Conservation (phyloP, 2,797 vertebrate genomes). For the Babyrousa celebensis region DNA sequence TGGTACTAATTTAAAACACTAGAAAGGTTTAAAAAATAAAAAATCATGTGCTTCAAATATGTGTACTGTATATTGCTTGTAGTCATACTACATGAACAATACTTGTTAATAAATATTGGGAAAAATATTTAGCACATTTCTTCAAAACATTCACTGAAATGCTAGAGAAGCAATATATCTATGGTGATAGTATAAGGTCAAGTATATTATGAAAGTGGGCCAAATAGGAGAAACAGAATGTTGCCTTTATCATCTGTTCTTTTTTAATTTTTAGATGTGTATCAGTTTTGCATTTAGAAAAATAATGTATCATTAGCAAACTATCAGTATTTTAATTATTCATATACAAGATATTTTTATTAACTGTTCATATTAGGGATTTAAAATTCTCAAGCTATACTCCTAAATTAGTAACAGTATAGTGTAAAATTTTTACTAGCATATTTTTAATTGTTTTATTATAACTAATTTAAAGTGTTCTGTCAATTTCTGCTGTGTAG, state of each 20-base stretch:
- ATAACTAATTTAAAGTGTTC: too few relatives aligned
- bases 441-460: too few relatives aligned
- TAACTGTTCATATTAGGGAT: not conserved
- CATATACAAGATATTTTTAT: not conserved
- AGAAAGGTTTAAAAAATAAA: constrained; percentile 11
- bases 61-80: not conserved
- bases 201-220: not conserved
- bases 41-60: not conserved
- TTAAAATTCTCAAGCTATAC: not conserved
- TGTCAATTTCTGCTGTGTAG: too few relatives aligned
- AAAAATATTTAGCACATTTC: not conserved
- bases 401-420: not conserved
- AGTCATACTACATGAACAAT: not conserved
- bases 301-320: constrained; percentile 2
- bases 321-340: constrained; percentile 9
- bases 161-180: not conserved
- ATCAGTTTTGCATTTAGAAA: constrained; percentile 55
- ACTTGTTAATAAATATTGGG: not conserved
- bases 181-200: not conserved
- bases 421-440: not conserved
- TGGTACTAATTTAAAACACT: not conserved
- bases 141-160: not conserved
- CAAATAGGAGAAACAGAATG: not conserved
- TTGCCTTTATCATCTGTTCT: not conserved
- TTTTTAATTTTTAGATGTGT: not conserved